Evolutionary conservation across 1,140 invertebrate species (phyloP).

Genomic region (Heliconius hermathena): DNA sequence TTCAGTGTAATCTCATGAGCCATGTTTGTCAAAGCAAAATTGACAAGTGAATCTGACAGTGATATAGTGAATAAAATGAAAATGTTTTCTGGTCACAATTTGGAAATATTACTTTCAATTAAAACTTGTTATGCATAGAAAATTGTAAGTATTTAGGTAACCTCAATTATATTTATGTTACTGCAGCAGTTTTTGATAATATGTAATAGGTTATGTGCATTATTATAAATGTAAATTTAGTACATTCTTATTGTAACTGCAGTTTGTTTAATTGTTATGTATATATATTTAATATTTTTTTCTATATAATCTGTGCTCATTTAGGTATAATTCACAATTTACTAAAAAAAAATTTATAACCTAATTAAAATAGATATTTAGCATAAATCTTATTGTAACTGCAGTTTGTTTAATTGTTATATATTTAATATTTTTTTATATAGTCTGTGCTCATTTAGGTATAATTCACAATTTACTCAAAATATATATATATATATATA

Average conservation of each 20-base stretch:
- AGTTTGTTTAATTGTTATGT: background rate
- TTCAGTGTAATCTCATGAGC: slow-evolving; percentile 53
- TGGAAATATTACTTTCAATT: slow-evolving; percentile 44
- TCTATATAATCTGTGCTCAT: too few species aligned
- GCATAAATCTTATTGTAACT: too few species aligned
- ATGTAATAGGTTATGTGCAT: slow-evolving; percentile 3
- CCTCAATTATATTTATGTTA: background rate
- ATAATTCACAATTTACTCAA: too few species aligned
- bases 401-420: too few species aligned
- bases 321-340: too few species aligned
- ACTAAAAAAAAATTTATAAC: background rate
- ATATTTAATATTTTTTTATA: too few species aligned
- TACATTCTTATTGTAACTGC: background rate
- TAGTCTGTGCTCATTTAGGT: too few species aligned
- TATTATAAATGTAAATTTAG: background rate
- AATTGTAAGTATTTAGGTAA: slow-evolving; percentile 62
- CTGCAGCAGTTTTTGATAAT: background rate
- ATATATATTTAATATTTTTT: background rate
- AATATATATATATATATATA: too few species aligned
- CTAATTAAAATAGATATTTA: background rate
- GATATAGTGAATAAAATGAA: slow-evolving; percentile 39
- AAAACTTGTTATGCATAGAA: slow-evolving; percentile 63
- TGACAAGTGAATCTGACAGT: slow-evolving; percentile 51
- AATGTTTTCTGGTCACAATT: slow-evolving; percentile 34
- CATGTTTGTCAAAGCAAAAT: slow-evolving; percentile 50